Evolutionary conservation across 2,797 vertebrate species (phyloP), one percentile per base, ranked within the genome.

Genomic region (Acanthiza pusilla): DNA sequence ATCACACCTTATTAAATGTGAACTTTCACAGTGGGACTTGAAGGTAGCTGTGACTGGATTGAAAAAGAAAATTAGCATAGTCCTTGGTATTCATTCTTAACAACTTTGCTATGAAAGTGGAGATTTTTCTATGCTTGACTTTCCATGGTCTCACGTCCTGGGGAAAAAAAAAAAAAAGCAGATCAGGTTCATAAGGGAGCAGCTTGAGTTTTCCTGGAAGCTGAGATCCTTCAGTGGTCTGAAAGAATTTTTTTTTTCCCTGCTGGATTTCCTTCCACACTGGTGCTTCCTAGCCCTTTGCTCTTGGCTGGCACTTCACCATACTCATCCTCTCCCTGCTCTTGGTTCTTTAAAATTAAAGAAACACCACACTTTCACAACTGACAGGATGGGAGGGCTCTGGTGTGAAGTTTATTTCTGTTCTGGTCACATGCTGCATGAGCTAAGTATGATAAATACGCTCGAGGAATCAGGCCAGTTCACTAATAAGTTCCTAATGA

Each of bases 1-100:
- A 91, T 95, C 93, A 89, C 94, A 96, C 95, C 94, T 95, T 96
- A 96, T 97, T 96, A 96, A 96, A 97, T 74, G 88, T 91, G 93
- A 96, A 95, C 94, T 94, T 96, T 95, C 93, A 82, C 93, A 96
- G 94, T 95, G 91, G 77, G 93, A 89, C 77, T 79, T 78, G 84
- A 94, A 91, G 80, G 88, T 91, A 96, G 89, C 91, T 94, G 96
- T 86, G 94, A 93, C 30, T 77, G 72, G 94, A 86, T 71, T 0
- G 27, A 54, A 67, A 80, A 85, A 66, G 68, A 84, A 79, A 77
- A 58, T 29, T 70, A 82, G 47, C 74, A 62, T 76, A 86, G 72
- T 87, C 43, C 43, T 57, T 55, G 19, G 22, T 81, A 85, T 54
- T 94, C 54, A 2, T 76, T 94, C 85, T 67, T 68, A 74, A 43